phyloP scores from a whole-genome alignment of 2,113 vertebrate genomes.

The Athene cunicularia region DNA sequence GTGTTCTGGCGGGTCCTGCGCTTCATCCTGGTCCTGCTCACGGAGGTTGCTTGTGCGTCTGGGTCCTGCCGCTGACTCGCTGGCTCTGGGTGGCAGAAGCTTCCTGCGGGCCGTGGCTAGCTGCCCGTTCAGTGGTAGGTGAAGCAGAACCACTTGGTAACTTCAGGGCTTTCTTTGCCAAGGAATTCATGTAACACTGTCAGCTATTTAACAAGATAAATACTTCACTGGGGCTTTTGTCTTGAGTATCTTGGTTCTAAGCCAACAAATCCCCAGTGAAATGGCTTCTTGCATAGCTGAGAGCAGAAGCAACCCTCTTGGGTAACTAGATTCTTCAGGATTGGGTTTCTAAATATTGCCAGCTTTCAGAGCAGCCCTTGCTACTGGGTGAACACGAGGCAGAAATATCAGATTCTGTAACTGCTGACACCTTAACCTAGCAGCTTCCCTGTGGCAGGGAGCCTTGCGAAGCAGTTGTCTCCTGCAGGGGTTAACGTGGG shows the following conservation, averaged over 20 bases:
- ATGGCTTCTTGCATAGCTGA: not conserved
- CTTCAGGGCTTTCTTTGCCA: constrained; percentile 26
- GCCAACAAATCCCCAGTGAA: constrained; percentile 27
- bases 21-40: not conserved
- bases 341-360: not conserved
- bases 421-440: not conserved
- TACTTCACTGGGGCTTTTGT: constrained; percentile 53
- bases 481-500: not conserved
- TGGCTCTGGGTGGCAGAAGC: not conserved
- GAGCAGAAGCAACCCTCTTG: not conserved
- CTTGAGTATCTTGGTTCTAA: not conserved
- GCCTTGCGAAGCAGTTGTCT: not conserved
- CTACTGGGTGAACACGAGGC: not conserved
- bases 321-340: not conserved
- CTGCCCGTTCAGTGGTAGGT: not conserved
- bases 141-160: not conserved
- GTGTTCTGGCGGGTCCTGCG: not conserved
- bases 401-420: not conserved
- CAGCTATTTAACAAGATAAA: constrained; percentile 50
- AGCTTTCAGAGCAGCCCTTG: not conserved
- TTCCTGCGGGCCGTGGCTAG: not conserved
- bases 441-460: not conserved
- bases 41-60: not conserved
- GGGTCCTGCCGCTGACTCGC: not conserved
- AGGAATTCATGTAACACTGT: constrained; percentile 33